Conservation (phyloP, 1,140 invertebrate species). For the Tribolium madens region DNA sequence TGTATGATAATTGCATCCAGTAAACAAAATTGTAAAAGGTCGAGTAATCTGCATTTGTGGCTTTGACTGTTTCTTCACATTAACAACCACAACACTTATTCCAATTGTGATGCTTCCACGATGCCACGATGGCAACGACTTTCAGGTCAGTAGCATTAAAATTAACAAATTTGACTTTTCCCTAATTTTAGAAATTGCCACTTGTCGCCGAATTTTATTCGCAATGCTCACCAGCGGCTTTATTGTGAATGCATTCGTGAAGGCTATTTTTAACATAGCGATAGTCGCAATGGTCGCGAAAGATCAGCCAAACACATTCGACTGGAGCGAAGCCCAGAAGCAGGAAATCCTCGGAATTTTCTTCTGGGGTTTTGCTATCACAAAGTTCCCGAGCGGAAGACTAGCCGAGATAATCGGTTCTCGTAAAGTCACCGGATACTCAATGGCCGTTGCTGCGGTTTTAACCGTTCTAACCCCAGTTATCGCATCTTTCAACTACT, state of each 20-base stretch:
- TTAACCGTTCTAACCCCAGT: constrained; percentile 5
- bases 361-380: constrained; percentile 19
- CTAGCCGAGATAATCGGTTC: constrained; percentile 5
- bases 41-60: not conserved
- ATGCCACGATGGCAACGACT: not conserved
- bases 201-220: constrained; percentile 4
- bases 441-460: not conserved
- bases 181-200: constrained; percentile 2
- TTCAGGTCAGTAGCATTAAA: not conserved
- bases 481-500: not conserved
- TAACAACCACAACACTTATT: not conserved
- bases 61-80: not conserved
- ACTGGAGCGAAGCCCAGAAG: constrained; percentile 4
- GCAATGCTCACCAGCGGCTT: not conserved
- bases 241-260: not conserved
- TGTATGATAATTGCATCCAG: not conserved
- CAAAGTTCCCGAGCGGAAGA: constrained; percentile 12
- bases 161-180: not conserved
- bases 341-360: constrained; percentile 7
- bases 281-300: constrained; percentile 6
- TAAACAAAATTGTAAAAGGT: not conserved
- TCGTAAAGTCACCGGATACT: not conserved
- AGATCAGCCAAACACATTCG: not conserved
- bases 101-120: not conserved
- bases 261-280: not conserved